Evolutionary conservation across 2,797 vertebrate species (phyloP).

Genomic region (Danio kyathit): DNA sequence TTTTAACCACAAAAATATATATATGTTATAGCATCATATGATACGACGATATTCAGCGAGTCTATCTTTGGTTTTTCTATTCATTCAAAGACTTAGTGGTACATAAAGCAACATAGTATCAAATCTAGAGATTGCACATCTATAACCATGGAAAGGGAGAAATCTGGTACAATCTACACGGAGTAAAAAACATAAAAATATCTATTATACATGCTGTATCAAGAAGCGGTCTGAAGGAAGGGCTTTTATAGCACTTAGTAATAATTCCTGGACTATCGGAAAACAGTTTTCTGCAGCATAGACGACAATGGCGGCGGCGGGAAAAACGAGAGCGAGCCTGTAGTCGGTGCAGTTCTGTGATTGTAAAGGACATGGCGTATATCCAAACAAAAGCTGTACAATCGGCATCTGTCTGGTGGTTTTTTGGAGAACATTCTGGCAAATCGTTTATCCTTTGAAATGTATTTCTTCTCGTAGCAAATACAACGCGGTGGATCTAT

Average conservation of each 20-base stretch:
- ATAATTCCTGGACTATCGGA: conserved; percentile 39
- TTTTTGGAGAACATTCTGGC: conserved; percentile 41
- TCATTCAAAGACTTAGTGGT: conserved; percentile 67
- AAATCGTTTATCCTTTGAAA: conserved; percentile 24
- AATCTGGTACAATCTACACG: conserved; percentile 75
- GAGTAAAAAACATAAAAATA: conserved; percentile 71
- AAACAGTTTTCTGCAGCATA: conserved; percentile 48
- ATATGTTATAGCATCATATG: conserved; percentile 62
- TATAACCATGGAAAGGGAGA: conserved; percentile 71
- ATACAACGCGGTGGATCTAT: not conserved
- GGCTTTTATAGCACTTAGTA: conserved; percentile 46
- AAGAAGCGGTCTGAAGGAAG: conserved; percentile 47
- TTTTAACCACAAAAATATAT: conserved; percentile 65
- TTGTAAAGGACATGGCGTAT: conserved; percentile 33
- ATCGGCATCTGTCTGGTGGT: conserved; percentile 52
- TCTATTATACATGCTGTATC: conserved; percentile 60
- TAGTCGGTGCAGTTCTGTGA: conserved; percentile 29
- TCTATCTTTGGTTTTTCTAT: conserved; percentile 78
- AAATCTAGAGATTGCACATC: conserved; percentile 79
- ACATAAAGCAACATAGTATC: conserved; percentile 66
- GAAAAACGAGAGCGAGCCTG: conserved; percentile 2
- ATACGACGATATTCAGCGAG: conserved; percentile 61
- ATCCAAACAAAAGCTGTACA: conserved; percentile 33
- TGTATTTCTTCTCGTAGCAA: conserved; percentile 21
- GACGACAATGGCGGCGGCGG: not conserved